Base-by-base conservation (phyloP, 2,113 vertebrate genomes). In the Onychostruthus taczanowskii region DNA sequence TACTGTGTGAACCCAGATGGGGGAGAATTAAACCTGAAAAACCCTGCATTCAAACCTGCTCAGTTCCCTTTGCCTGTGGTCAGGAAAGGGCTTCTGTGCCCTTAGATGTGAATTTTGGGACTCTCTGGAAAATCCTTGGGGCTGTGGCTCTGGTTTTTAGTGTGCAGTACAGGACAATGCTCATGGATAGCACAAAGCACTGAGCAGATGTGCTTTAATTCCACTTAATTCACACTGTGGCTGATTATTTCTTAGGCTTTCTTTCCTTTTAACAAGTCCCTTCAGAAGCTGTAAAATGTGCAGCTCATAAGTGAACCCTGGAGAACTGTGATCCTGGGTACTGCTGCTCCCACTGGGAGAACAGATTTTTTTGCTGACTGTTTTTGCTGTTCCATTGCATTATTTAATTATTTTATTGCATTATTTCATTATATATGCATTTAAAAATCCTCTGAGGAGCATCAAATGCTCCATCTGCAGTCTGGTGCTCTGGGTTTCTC, bases 181-280 rank as follows among this genome's bases (percentile, higher is more conserved):
- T 73, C 3, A 5, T 0, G 2, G 59, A 3, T 17, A 26, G 47
- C 17, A 3, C 0, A 0, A 20, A 67, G 58, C 2, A 3, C 46
- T 52, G 4, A 52, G 41, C 66, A 37, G 44, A 16, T 84, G 28
- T 39, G 50, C 50, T 78, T 31, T 58, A 20, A 30, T 78, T 84
- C 61, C 35, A 13, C 26, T 53, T 13, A 35, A 49, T 53, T 70
- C 66, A 33, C 33, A 47, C 13, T 33, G 62, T 4, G 47, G 52
- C 58, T 43, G 52, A 27, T 88, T 30, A 26, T 83, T 92, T 52
- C 70, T 63, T 49, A 19, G 33, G 18, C 16, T 49, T 53, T 18
- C 27, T 39, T 46, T 84, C 46, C 11, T 61, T 90, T 72, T 69
- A 44, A 58, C 59, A 9, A 30, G 28, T 53, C 64, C 31, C 7